Percentiles rank a stretch among this genome's conserved stretches.
phyloP scores from a whole-genome alignment of 2,113 vertebrate genomes.

The Helogale parvula region DNA sequence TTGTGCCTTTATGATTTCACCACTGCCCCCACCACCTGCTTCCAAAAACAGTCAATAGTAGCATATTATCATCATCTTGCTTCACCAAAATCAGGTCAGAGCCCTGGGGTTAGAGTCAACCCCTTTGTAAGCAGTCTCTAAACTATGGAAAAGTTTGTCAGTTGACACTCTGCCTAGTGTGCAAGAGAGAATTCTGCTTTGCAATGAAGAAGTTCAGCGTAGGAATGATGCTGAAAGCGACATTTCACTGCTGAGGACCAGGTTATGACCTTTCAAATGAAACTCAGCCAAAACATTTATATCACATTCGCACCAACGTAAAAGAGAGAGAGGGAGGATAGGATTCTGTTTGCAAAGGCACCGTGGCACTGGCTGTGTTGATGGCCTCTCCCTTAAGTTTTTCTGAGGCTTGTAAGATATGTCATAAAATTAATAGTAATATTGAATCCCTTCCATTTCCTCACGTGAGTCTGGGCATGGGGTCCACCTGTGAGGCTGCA shows the following conservation, averaged over 20 bases:
- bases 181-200: conserved; percentile 44
- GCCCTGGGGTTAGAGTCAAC: not conserved
- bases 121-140: not conserved
- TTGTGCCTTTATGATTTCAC: conserved; percentile 37
- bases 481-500: conserved; percentile 64
- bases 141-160: not conserved
- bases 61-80: conserved; percentile 9
- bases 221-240: not conserved
- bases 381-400: conserved; percentile 55
- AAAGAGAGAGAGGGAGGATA: not conserved
- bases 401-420: conserved; percentile 23
- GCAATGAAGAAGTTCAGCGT: not conserved
- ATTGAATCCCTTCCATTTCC: conserved; percentile 26
- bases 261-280: conserved; percentile 55
- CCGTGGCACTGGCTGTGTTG: conserved; percentile 42
- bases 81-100: not conserved
- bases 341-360: conserved; percentile 29
- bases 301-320: conserved; percentile 64
- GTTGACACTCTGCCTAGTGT: not conserved
- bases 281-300: conserved; percentile 53
- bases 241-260: conserved; percentile 49
- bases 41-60: not conserved
- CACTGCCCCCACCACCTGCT: not conserved
- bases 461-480: conserved; percentile 29
- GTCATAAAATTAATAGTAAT: not conserved